Conservation (phyloP, 2,888 invertebrate genomes). For the Sphecodes monilicornis region DNA sequence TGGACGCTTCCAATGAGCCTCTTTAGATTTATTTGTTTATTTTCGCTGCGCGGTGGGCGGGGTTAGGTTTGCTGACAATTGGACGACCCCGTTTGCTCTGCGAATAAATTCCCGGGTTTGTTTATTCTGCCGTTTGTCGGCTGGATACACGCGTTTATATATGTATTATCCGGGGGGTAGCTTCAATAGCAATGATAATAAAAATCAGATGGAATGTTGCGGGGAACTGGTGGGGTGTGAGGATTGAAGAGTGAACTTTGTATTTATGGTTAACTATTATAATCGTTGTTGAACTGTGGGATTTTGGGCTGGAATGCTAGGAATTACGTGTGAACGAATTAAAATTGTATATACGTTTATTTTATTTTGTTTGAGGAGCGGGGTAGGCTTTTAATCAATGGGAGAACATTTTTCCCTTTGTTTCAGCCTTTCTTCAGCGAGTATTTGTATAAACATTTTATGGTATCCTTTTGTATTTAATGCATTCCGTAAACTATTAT, state of each 20-base stretch:
- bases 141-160: background rate
- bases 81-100: background rate
- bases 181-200: background rate
- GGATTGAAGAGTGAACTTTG: background rate
- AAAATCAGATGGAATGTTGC: background rate
- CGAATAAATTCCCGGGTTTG: background rate
- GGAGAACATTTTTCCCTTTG: too few relatives aligned
- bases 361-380: too few relatives aligned
- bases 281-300: background rate
- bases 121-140: background rate
- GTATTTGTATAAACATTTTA: too few relatives aligned
- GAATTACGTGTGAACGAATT: too few relatives aligned
- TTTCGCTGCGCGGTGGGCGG: background rate
- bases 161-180: background rate
- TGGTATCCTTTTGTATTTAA: too few relatives aligned
- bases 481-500: too few relatives aligned
- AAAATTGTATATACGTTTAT: too few relatives aligned
- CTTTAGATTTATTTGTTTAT: slow-evolving; percentile 3
- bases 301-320: background rate
- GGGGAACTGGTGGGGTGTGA: background rate
- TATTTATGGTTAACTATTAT: background rate
- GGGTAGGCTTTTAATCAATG: too few relatives aligned
- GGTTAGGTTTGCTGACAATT: background rate
- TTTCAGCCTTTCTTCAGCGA: too few relatives aligned
- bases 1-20: background rate